phyloP scores from a whole-genome alignment of 2,797 vertebrate species.

The Menidia menidia region DNA sequence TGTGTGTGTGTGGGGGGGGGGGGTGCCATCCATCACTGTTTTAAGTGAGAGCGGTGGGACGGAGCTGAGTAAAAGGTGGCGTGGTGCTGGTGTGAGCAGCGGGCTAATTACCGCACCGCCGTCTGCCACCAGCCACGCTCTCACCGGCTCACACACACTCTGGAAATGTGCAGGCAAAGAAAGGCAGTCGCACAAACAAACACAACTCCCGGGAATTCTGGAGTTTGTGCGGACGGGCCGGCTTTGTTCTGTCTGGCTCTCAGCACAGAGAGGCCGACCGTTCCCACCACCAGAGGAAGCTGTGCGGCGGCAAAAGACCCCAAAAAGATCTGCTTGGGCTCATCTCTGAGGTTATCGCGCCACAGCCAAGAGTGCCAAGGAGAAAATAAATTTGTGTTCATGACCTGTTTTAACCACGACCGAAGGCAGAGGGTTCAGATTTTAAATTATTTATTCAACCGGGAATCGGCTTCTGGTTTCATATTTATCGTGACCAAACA shows the following conservation, averaged over 20 bases:
- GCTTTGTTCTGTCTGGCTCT: constrained; percentile 50
- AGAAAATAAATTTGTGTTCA: constrained; percentile 29
- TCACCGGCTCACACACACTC: constrained; percentile 56
- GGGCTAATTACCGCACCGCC: constrained; percentile 64
- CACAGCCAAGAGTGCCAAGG: constrained; percentile 25
- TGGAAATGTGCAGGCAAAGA: constrained; percentile 40
- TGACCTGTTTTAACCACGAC: constrained; percentile 22
- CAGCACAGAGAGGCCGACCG: no score
- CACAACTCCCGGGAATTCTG: neutral
- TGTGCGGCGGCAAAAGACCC: no score
- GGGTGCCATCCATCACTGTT: constrained; percentile 76
- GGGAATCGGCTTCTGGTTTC: no score
- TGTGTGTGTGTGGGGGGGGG: neutral
- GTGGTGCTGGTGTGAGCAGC: constrained; percentile 59
- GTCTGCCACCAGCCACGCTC: constrained; percentile 63
- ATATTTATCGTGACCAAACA: no score
- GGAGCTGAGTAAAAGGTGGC: constrained; percentile 69
- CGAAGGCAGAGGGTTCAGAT: constrained; percentile 13
- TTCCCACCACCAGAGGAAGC: no score
- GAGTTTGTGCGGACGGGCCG: neutral
- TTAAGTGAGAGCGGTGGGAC: constrained; percentile 78
- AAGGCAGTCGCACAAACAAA: constrained; percentile 19
- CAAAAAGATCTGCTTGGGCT: no score
- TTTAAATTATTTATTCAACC: neutral
- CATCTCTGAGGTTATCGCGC: neutral